These are phyloP conservation scores for Microdon myrmicae DNA, from an alignment of 2,888 invertebrate genomes.

Conservation along the genomic window DNA sequence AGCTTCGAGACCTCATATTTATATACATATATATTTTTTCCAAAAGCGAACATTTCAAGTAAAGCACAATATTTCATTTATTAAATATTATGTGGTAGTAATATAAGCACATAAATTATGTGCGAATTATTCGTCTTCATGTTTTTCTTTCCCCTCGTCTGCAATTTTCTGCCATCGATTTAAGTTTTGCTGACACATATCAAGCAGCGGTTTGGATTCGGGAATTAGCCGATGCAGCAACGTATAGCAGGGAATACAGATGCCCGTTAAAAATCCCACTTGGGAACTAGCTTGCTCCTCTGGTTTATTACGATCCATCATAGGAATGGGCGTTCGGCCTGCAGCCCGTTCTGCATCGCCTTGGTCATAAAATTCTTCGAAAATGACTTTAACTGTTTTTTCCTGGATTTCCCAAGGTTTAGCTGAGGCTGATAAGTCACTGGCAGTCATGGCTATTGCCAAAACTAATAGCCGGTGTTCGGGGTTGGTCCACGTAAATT, in stretches of 20 bases:
- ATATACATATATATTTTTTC: no score
- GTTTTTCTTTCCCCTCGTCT: constrained; percentile 47
- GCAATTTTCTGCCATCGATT: constrained; percentile 70
- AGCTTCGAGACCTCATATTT: no score
- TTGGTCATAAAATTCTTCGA: constrained; percentile 84
- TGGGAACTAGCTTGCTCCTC: constrained; percentile 81
- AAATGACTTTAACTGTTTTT: constrained; percentile 82
- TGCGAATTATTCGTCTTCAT: constrained; percentile 22
- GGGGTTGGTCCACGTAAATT: constrained; percentile 74
- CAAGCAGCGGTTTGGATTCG: constrained; percentile 75
- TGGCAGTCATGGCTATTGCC: constrained; percentile 85
- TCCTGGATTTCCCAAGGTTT: constrained; percentile 87
- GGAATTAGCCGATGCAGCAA: constrained; percentile 77
- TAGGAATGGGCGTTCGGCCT: constrained; percentile 79
- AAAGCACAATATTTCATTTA: background rate
- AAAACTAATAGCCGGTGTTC: constrained; percentile 78
- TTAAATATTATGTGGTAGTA: background rate
- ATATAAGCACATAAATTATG: background rate
- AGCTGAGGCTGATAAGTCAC: constrained; percentile 84
- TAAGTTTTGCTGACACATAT: constrained; percentile 75
- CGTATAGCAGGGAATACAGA: constrained; percentile 84
- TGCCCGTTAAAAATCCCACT: constrained; percentile 82
- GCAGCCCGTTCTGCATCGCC: constrained; percentile 77
- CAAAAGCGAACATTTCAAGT: no score
- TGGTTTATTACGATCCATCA: constrained; percentile 82